Evolutionary conservation across 1,140 invertebrate genomes (phyloP), one percentile per base, ranked within the genome.

Genomic region (Drosophila tsacasi): DNA sequence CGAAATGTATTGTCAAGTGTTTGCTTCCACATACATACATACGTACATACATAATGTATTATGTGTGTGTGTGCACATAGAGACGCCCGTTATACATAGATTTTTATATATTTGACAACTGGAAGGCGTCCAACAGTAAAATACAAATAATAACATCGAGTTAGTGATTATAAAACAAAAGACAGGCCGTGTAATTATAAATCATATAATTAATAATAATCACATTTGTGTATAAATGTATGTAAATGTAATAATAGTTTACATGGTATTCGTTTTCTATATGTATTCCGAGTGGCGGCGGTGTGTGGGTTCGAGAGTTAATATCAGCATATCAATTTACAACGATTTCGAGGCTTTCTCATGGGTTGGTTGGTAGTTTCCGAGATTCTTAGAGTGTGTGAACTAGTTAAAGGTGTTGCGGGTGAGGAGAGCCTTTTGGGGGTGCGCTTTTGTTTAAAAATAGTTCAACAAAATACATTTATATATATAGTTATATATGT

Each of bases 301-400:
- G 55, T 73, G 46, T 71, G 47, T 81, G 40, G 74, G 65, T 76
- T 68, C 68, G 44, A 69, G 69, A 72, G 81, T 42, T 80, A 52
- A 52, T 76, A 89, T 90, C 86, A 90, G 85, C 85, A 90, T 90
- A 90, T 90, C 85, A 90, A 85, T 91, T 90, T 91, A 90, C 86
- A 90, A 79, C 60, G 35, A 71, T 77, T 71, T 60, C 35, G 76
- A 67, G 80, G 65, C 81, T 72, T 90, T 72, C 42, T 59, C 54
- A 40, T 69, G 63, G 65, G 68, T 71, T 75, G 65, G 68, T 71
- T 75, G 50, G 46, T 54, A 30, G 25, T 35, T 71, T 78, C 69
- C 63, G 82, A 79, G 74, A 84, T 84, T 82, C 40, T 47, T 68
- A 23, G 47, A 44, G 44, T 66, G 67, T 68, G 64, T 81, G 58